These are phyloP conservation scores for Elmis aenea DNA, from an alignment of 2,888 invertebrate genomes.

Conservation along the genomic window DNA sequence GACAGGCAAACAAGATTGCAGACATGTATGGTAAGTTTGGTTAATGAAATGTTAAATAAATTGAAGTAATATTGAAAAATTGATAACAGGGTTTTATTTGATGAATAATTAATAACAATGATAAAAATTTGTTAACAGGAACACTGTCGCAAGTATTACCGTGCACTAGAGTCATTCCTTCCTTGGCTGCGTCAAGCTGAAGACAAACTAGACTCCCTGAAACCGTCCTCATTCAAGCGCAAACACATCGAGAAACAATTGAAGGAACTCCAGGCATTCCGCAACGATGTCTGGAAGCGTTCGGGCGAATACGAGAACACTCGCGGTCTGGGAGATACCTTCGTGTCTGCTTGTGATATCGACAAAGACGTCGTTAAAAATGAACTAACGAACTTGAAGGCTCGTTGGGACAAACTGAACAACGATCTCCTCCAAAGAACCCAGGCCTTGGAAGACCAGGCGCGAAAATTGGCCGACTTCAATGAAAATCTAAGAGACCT, in stretches of 20 bases:
- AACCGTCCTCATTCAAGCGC: slow-evolving; percentile 76
- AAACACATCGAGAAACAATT: slow-evolving; percentile 83
- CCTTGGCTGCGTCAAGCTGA: slow-evolving; percentile 87
- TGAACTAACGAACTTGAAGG: slow-evolving; percentile 75
- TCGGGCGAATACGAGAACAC: slow-evolving; percentile 91
- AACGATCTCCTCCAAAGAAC: slow-evolving; percentile 73
- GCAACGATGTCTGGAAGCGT: slow-evolving; percentile 91
- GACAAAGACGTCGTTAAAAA: slow-evolving; percentile 86
- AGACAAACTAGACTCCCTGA: slow-evolving; percentile 72
- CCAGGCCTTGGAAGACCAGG: slow-evolving; percentile 77
- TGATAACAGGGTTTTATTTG: no score
- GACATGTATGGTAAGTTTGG: slow-evolving; percentile 66
- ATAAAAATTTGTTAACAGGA: slow-evolving; percentile 52
- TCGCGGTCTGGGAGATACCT: slow-evolving; percentile 78
- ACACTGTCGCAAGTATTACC: slow-evolving; percentile 85
- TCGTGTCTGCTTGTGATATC: slow-evolving; percentile 81
- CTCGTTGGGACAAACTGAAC: slow-evolving; percentile 87
- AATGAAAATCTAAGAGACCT: slow-evolving; percentile 79
- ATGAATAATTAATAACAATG: no score
- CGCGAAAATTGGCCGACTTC: slow-evolving; percentile 76
- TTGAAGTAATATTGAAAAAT: no score
- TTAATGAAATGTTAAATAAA: no score
- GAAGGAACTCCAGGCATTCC: slow-evolving; percentile 79
- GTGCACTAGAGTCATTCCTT: slow-evolving; percentile 76
- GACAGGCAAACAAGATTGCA: slow-evolving; percentile 82